These are phyloP conservation scores for Hystrix brachyura DNA, from an alignment of 2,113 vertebrate species.

Conservation along the genomic window DNA sequence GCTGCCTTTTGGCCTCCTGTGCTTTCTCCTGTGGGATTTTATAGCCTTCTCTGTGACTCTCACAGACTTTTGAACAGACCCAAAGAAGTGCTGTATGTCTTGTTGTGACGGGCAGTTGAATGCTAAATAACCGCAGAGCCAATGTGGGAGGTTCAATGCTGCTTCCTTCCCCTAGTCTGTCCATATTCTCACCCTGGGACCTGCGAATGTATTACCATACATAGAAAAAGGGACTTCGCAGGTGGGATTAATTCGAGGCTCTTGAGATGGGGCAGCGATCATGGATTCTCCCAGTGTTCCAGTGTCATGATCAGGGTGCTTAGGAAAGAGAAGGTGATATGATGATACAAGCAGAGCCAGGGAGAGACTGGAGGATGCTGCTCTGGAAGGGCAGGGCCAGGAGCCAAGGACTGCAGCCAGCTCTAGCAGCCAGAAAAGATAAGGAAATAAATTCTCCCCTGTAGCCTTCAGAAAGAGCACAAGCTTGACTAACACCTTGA, in stretches of 20 bases:
- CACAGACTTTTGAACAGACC: background rate
- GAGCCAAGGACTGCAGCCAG: background rate
- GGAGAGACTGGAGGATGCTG: background rate
- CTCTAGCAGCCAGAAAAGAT: background rate
- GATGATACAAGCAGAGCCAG: background rate
- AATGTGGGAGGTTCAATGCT: background rate
- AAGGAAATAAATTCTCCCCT: background rate
- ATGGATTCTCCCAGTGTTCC: background rate
- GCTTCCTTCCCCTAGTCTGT: background rate
- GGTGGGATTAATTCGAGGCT: background rate
- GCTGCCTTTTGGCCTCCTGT: constrained; percentile 16
- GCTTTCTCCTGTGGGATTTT: constrained; percentile 10
- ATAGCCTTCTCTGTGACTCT: background rate
- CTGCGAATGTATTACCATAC: background rate
- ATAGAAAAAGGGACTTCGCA: background rate
- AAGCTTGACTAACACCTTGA: background rate
- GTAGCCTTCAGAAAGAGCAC: background rate
- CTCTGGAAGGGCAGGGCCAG: accelerated
- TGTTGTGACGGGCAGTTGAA: background rate
- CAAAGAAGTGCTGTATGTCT: background rate
- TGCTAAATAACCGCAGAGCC: background rate
- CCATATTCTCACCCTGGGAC: background rate
- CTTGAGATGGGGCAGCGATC: background rate
- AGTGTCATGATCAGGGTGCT: background rate
- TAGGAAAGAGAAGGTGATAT: background rate